A percentile compares a stretch with the other conserved stretches of the same genome.
Conservation (phyloP, 2,113 vertebrate species). For the Perca schrenkii region DNA sequence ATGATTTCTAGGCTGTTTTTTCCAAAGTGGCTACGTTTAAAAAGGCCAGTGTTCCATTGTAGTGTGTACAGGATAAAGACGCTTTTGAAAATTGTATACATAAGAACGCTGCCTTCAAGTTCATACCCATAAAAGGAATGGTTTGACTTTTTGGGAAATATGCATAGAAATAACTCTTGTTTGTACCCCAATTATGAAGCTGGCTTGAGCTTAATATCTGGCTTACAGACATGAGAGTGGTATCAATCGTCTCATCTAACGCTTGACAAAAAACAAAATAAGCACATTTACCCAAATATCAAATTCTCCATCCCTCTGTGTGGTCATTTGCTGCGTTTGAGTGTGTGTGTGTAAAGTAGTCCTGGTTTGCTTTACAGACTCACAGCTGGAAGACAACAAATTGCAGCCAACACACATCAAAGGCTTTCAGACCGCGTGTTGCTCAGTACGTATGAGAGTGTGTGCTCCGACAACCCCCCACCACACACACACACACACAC, state of each 20-base stretch:
- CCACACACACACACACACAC: neutral
- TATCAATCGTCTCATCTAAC: neutral
- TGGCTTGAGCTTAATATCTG: neutral
- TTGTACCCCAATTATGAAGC: neutral
- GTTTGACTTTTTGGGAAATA: neutral
- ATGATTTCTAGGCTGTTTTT: too few relatives aligned
- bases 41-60: neutral
- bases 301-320: constrained; percentile 47
- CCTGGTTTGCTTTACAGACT: constrained; percentile 53
- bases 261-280: neutral
- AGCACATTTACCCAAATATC: neutral
- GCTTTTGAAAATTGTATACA: too few relatives aligned
- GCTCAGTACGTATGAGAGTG: neutral
- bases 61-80: neutral
- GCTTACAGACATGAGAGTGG: neutral
- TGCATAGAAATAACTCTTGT: neutral
- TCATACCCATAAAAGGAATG: too few relatives aligned
- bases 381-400: constrained; percentile 76
- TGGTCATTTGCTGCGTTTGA: constrained; percentile 35
- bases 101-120: too few relatives aligned
- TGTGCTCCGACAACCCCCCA: neutral
- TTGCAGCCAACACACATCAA: constrained; percentile 70
- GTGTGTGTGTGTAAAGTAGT: constrained; percentile 22
- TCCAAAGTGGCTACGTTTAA: too few relatives aligned
- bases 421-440: constrained; percentile 41